Evolutionary conservation across 2,113 vertebrate genomes (phyloP).

Genomic region (Alethe castanea): DNA sequence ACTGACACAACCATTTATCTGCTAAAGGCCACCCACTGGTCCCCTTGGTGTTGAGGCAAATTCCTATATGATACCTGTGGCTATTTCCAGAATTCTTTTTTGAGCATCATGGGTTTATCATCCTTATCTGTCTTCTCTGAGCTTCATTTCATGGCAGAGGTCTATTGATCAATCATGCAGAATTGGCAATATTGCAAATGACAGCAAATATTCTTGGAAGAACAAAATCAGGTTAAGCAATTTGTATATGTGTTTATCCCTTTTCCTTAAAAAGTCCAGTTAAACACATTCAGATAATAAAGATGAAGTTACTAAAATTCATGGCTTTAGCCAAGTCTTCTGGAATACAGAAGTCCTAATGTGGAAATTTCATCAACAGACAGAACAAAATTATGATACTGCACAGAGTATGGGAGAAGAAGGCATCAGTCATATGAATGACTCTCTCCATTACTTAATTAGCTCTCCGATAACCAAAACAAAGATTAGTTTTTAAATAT

Average conservation of each 20-base stretch:
- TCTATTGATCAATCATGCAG: fast-evolving
- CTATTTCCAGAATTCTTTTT: neutral
- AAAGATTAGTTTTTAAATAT: neutral
- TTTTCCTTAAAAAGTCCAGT: neutral
- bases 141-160: neutral
- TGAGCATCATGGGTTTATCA: neutral
- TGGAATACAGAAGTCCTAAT: neutral
- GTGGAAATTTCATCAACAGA: neutral
- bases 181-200: neutral
- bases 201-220: neutral
- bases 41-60: neutral
- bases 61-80: neutral
- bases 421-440: neutral
- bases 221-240: neutral
- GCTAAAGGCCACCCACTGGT: neutral
- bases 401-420: neutral
- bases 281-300: neutral
- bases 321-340: neutral
- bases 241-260: neutral
- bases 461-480: neutral
- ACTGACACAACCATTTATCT: neutral
- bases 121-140: neutral
- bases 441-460: neutral
- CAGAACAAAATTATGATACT: neutral
- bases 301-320: neutral